Evolutionary conservation across 2,113 vertebrate species (phyloP), one percentile per base, ranked within the genome.

Genomic region (Scortum barcoo): DNA sequence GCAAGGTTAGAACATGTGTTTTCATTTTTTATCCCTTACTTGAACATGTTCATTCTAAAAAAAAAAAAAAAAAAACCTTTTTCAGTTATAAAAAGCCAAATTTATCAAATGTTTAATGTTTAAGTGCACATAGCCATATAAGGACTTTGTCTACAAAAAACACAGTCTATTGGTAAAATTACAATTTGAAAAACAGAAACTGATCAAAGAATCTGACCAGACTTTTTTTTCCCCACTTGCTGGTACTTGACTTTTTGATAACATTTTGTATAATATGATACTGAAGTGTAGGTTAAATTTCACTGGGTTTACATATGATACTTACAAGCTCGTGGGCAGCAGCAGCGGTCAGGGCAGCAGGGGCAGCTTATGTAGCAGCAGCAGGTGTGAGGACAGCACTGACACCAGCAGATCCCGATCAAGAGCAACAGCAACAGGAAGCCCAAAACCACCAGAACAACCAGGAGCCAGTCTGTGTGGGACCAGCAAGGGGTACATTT

Each of bases 371-470:
- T 78, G 11, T 97, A 97, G 75, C 97, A 98, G 93, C 97, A 98
- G 90, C 97, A 98, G 19, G 96, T 97, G 63, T 98, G 97, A 2
- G 97, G 97, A 79, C 97, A 98, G 81, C 97, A 98, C 92, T 98
- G 97, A 46, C 97, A 98, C 97, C 97, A 98, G 90, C 97, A 98
- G 93, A 98, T 96, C 51, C 95, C 94, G 1, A 98, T 94, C 66
- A 98, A 90, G 19, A 97, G 86, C 81, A 98, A 70, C 69, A 98
- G 17, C 26, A 98, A 77, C 50, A 97, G 74, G 79, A 88, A 94
- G 0, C 95, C 97, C 14, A 98, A 38, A 7, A 95, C 93, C 73
- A 98, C 96, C 78, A 98, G 62, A 0, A 96, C 88, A 22, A 98
- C 97, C 24, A 98, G 94, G 28, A 98, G 92, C 97, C 96, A 97